phyloP scores from a whole-genome alignment of 2,797 vertebrate genomes.

The Erethizon dorsatum region DNA sequence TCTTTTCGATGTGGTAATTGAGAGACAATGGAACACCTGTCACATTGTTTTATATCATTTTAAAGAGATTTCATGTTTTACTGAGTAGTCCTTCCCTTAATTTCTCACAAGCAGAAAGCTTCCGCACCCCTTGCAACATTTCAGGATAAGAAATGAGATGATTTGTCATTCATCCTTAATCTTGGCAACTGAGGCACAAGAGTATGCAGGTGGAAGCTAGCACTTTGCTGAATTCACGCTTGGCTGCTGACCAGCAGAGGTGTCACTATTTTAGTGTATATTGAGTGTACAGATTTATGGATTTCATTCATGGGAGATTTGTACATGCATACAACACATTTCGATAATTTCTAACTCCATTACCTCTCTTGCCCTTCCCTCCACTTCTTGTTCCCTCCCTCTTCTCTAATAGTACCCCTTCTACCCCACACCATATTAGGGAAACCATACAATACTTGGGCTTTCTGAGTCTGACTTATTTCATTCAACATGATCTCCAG shows the following conservation, averaged over 20 bases:
- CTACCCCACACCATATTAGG: too few species aligned
- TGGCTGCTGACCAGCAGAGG: not conserved
- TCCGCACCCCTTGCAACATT: not conserved
- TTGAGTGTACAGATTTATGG: not conserved
- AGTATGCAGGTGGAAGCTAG: not conserved
- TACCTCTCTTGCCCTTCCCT: not conserved
- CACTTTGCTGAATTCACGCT: not conserved
- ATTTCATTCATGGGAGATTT: not conserved
- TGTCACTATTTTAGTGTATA: not conserved
- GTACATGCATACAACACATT: not conserved
- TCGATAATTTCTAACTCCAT: not conserved
- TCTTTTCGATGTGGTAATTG: slow-evolving; percentile 2
- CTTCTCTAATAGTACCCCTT: too few species aligned
- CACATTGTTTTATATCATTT: not conserved
- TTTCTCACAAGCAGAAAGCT: not conserved
- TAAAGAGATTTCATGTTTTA: not conserved
- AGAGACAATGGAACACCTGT: not conserved
- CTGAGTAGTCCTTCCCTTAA: not conserved
- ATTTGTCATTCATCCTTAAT: not conserved
- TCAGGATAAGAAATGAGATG: not conserved
- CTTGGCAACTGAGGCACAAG: not conserved
- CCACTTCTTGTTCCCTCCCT: too few species aligned
- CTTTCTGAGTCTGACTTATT: too few species aligned
- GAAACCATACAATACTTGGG: too few species aligned
- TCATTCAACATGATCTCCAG: too few species aligned